These are phyloP conservation scores for Iphiclides podalirius DNA, from an alignment of 2,888 invertebrate genomes.

Conservation along the genomic window DNA sequence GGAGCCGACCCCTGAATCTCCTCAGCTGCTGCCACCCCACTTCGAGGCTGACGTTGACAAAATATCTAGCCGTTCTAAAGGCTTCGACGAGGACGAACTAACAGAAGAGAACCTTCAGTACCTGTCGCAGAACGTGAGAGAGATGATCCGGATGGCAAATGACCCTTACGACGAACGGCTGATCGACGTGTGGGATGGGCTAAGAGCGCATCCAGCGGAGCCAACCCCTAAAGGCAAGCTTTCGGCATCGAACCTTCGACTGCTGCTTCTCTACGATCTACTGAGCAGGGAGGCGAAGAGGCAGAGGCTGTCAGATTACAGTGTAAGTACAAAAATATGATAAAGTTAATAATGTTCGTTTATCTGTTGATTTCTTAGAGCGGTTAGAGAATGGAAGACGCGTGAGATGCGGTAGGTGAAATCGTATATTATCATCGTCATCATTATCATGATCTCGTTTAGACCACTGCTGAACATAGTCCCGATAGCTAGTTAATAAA, in stretches of 20 bases:
- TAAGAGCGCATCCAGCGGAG: slow-evolving; percentile 50
- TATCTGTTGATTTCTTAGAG: not conserved
- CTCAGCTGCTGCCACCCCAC: slow-evolving; percentile 56
- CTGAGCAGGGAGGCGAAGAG: slow-evolving; percentile 84
- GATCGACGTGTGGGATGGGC: slow-evolving; percentile 60
- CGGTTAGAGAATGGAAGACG: too few species aligned
- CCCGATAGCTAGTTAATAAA: too few species aligned
- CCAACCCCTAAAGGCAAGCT: slow-evolving; percentile 74
- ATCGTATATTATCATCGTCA: too few species aligned
- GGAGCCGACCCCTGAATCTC: slow-evolving; percentile 50
- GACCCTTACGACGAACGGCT: slow-evolving; percentile 58
- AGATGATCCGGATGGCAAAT: slow-evolving; percentile 64
- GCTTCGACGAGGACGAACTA: slow-evolving; percentile 48
- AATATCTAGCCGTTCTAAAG: slow-evolving; percentile 53
- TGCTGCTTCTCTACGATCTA: slow-evolving; percentile 82
- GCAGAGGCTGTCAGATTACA: slow-evolving; percentile 80
- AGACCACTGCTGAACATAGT: too few species aligned
- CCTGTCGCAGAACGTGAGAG: slow-evolving; percentile 59
- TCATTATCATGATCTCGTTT: too few species aligned
- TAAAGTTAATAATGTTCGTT: slow-evolving; percentile 5
- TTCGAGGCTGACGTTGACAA: slow-evolving; percentile 45
- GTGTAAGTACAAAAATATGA: slow-evolving; percentile 59
- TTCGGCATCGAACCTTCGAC: slow-evolving; percentile 79
- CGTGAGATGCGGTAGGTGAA: too few species aligned
- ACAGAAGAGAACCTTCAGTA: slow-evolving; percentile 69